These are phyloP conservation scores for Dendropsophus ebraccatus DNA, from an alignment of 2,113 vertebrate genomes.

Conservation along the genomic window DNA sequence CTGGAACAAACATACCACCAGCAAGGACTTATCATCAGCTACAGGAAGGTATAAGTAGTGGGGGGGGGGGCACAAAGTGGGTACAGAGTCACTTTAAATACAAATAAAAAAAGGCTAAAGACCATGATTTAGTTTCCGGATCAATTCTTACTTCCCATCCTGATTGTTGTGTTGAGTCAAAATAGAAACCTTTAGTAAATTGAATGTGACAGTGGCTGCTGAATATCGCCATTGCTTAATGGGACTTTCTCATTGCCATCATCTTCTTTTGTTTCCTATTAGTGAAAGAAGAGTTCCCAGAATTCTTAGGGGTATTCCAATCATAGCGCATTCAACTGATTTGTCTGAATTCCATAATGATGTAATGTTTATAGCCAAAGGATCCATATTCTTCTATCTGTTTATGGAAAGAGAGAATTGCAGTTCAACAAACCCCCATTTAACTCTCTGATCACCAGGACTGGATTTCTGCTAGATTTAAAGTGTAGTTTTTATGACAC, in stretches of 20 bases:
- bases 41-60: too few relatives aligned
- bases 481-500: too few relatives aligned
- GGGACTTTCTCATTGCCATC: neutral
- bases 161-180: neutral
- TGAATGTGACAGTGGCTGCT: conserved; percentile 7
- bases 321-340: conserved; percentile 1
- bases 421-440: neutral
- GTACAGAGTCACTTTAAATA: neutral
- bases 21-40: too few relatives aligned
- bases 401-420: neutral
- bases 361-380: neutral
- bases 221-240: conserved; percentile 22
- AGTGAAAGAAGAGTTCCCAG: conserved; percentile 2
- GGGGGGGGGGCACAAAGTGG: too few relatives aligned
- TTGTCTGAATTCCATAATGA: conserved; percentile 20
- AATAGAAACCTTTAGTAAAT: conserved; percentile 10
- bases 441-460: neutral
- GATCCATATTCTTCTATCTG: neutral
- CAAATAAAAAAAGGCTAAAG: neutral
- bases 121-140: neutral
- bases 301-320: conserved; percentile 14
- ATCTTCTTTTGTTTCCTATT: conserved; percentile 28
- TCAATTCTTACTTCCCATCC: neutral
- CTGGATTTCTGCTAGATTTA: too few relatives aligned
- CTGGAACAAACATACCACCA: too few relatives aligned